Evolutionary conservation across 1,140 invertebrate species (phyloP), one percentile per base, ranked within the genome.

Genomic region (Zaprionus ghesquierei): DNA sequence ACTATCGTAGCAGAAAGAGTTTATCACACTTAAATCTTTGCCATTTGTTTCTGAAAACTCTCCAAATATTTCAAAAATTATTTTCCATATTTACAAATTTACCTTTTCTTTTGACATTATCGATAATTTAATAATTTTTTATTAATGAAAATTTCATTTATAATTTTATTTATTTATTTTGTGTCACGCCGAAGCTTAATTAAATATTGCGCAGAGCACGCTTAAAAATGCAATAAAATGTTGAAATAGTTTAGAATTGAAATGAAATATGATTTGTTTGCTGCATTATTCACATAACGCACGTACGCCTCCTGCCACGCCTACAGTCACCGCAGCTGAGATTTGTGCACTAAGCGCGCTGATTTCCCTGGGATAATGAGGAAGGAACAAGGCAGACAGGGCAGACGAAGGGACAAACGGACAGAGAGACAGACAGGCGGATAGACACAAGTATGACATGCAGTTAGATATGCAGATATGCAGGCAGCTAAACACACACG

Each of bases 391-490:
- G 18, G 18, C 9, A 20, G 18, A 23, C 44, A 22, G 38, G 10
- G 9, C 2, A 12, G 25, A 27, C 4, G 25, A 6, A 25, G 8
- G 20, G n/a, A n/a, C n/a, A n/a, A n/a, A 25, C 22, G 23, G 15
- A 53, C 38, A 27, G 50, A 35, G 38, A 55, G 58, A 23, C 62
- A 33, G 55, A 50, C 23, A 60, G 65, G 41, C 18, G 41, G 25
- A 25, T 18, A 54, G 27, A 71, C 31, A 65, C 9, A 56, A n/a
- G 44, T 53, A 50, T 55, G 56, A 55, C 53, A 71, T 58, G 44
- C 51, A 72, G 33, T 53, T 60, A 55, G 35, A 44, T 66, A 62
- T 66, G 44, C 22, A 51, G n/a, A 58, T 60, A 41, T n/a, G 15
- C 22, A 56, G 18, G 8, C 22, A 60, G 33, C 27, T 41, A 60